phyloP scores from a whole-genome alignment of 2,113 vertebrate genomes.

The Macaca mulatta region DNA sequence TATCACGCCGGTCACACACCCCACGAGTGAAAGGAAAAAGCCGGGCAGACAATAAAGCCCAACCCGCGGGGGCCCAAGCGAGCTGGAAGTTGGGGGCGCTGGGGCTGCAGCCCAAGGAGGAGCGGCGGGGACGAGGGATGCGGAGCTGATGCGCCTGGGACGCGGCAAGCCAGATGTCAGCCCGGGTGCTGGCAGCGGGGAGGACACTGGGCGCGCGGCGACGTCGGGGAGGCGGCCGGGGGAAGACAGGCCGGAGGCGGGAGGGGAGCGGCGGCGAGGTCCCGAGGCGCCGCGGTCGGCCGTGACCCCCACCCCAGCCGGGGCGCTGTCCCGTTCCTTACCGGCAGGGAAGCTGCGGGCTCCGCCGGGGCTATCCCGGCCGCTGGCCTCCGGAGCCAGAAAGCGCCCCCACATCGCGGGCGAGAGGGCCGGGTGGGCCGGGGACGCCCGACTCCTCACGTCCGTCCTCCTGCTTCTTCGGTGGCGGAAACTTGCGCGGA shows the following conservation, averaged over 20 bases:
- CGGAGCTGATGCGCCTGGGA: neutral
- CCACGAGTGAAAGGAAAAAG: neutral
- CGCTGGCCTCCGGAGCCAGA: constrained; percentile 70
- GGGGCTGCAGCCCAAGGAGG: neutral
- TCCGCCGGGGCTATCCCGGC: constrained; percentile 69
- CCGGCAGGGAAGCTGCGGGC: constrained; percentile 76
- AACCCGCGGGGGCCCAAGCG: neutral
- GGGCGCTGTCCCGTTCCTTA: constrained; percentile 57
- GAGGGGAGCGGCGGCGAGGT: neutral
- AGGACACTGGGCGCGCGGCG: no score
- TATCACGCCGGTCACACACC: neutral
- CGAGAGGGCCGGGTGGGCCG: constrained; percentile 29
- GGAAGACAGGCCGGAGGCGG: neutral
- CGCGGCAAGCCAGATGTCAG: constrained; percentile 49
- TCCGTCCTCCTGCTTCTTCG: constrained; percentile 22
- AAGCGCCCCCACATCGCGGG: constrained; percentile 81
- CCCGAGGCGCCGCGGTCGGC: neutral
- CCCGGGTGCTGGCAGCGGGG: neutral
- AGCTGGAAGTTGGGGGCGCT: neutral
- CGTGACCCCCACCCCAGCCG: neutral
- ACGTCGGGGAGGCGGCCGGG: neutral
- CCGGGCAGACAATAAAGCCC: constrained; percentile 53
- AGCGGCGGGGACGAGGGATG: neutral
- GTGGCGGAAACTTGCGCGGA: constrained; percentile 61
- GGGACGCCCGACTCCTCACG: constrained; percentile 19